Evolutionary conservation across 2,888 invertebrate species (phyloP), one percentile per base, ranked within the genome.

Genomic region (Hypolimnas misippus): DNA sequence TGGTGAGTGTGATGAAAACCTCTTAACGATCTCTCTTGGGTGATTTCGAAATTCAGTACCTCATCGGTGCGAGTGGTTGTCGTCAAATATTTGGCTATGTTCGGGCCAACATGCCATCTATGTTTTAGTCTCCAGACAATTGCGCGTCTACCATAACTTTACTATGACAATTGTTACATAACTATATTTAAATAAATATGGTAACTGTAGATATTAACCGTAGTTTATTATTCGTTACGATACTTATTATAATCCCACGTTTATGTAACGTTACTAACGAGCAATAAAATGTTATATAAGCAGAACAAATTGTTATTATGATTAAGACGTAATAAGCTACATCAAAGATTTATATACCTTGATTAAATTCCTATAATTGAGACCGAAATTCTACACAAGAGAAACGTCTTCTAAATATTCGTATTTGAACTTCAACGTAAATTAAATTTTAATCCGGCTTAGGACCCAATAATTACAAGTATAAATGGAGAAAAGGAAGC

Each of bases 11-110:
- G 5, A 19, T 21, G 35, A 21, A 49, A 52, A 44, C 35, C 53
- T 52, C 21, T 53, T 31, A 57, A 62, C 53, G 17, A 57, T 53
- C 38, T 57, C 44, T 35, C 38, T 29, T 8, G 46, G 46, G 44
- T 46, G 57, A 52, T 57, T 46, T 42, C 46, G 29, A 53, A 57
- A 46, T 57, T 53, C 57, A 52, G 44, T 46, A 46, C 44, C 12
- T 46, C 44, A n/a, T 46, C 38, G 53, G 38, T 31, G 51, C 44
- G 21, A 29, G 52, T 17, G 52, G 56, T 38, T 52, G 55, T 52
- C 44, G 44, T 29, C 62, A 62, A 62, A 62, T 62, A 62, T 53
- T 62, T 53, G 53, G 17, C 29, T 46, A 38, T 52, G 57, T 49
- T 38, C 46, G 46, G 46, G 38, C 62, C 8, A 52, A 57, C 49